Conservation (phyloP, 2,888 invertebrate species). For the Didymodactylos carnosus region DNA sequence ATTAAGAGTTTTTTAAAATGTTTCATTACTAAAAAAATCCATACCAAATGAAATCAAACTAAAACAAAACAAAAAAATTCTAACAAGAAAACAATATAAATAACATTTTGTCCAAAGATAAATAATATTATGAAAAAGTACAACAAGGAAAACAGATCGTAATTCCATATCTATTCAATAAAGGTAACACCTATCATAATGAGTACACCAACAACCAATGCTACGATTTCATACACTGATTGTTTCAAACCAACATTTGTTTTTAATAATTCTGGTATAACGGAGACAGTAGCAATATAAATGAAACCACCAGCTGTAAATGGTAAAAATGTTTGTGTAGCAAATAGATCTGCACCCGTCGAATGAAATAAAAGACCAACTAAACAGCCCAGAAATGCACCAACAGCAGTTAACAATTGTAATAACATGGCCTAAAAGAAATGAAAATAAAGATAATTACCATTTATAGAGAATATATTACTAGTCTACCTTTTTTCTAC, state of each 20-base stretch:
- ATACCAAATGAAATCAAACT: no score
- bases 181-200: slow-evolving; percentile 86
- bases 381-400: slow-evolving; percentile 78
- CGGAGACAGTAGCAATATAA: slow-evolving; percentile 95
- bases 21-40: no score
- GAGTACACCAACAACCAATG: slow-evolving; percentile 66
- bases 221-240: slow-evolving; percentile 69
- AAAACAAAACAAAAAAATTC: no score
- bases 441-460: slow-evolving; percentile 10
- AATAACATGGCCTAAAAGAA: slow-evolving; percentile 60
- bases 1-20: no score
- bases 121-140: not conserved
- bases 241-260: slow-evolving; percentile 56
- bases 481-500: slow-evolving; percentile 50
- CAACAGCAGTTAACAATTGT: slow-evolving; percentile 77
- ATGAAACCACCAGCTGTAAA: slow-evolving; percentile 97
- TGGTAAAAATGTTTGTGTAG: slow-evolving; percentile 71
- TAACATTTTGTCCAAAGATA: no score
- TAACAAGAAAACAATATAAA: no score
- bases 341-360: slow-evolving; percentile 37
- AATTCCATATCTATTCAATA: slow-evolving; percentile 40
- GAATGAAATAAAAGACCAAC: slow-evolving; percentile 57
- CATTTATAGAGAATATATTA: not conserved
- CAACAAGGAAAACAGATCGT: not conserved
- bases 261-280: slow-evolving; percentile 83